A percentile compares a stretch with the other conserved stretches of the same genome.
Conservation (phyloP, 2,113 vertebrate genomes). For the Gracilinanus agilis region DNA sequence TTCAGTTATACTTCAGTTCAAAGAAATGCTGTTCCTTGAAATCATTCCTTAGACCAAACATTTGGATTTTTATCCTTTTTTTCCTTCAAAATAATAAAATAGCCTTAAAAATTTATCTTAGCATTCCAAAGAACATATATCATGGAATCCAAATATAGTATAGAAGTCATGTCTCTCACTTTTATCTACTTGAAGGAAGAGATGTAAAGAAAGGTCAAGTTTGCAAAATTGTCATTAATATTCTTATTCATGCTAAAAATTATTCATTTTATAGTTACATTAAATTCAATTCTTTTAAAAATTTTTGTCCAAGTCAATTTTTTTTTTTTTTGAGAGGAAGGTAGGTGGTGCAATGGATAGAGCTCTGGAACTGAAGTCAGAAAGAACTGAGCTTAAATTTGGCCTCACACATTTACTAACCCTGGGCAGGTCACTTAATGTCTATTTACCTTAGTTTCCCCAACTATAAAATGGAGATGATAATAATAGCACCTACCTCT, state of each 20-base stretch:
- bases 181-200: background rate
- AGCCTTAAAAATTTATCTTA: background rate
- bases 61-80: slow-evolving; percentile 46
- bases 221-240: slow-evolving; percentile 36
- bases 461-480: too few relatives aligned
- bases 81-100: background rate
- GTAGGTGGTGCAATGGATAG: too few relatives aligned
- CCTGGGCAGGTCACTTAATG: too few relatives aligned
- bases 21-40: slow-evolving; percentile 34
- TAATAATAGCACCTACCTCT: too few relatives aligned
- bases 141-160: slow-evolving; percentile 26
- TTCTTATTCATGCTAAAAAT: slow-evolving; percentile 44
- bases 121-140: slow-evolving; percentile 8
- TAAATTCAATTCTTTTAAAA: too few relatives aligned
- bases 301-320: too few relatives aligned
- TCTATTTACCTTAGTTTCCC: too few relatives aligned
- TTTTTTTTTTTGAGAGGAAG: too few relatives aligned
- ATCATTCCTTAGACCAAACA: slow-evolving; percentile 28
- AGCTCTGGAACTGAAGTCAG: too few relatives aligned
- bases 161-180: slow-evolving; percentile 16
- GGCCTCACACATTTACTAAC: too few relatives aligned
- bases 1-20: background rate
- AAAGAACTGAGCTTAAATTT: too few relatives aligned
- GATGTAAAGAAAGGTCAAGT: slow-evolving; percentile 28
- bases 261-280: background rate